Evolutionary conservation across 1,140 invertebrate genomes (phyloP), one percentile per base, ranked within the genome.

Genomic region (Listronotus oregonensis): DNA sequence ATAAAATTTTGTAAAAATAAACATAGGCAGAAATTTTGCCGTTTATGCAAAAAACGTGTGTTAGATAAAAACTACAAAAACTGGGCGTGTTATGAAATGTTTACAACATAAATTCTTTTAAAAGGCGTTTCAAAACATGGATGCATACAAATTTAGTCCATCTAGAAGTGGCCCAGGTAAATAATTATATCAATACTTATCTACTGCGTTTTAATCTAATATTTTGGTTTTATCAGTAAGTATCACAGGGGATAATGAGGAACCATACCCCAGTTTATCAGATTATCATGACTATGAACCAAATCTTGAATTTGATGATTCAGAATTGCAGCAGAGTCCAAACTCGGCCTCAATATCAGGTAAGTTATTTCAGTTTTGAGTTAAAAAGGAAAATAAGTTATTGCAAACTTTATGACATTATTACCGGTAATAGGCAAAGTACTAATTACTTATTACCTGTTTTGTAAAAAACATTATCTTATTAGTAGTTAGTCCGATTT

Each of bases 241-340:
- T 65, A 54, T 32, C 47, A 42, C 80, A 67, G 80, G 77, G 71
- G 88, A 89, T 75, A 82, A 81, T 65, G 93, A 95, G 69, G 92
- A 94, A 78, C 87, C 89, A 11, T 92, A 91, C 78, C 91, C 92
- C 49, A 95, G 93, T 81, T 84, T 95, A 54, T 95, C 93, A 37
- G 93, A 95, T 79, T 92, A 89, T 78, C 92, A 95, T 80, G 93
- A 95, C 82, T 93, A 95, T 80, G 94, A 97, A 78, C 94, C 94
- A 21, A 93, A 94, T 81, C 83, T 97, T 76, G 95, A 97, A 80
- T 97, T 97, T 84, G 95, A 97, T 82, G 95, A 97, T 81, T 94
- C 93, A 10, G 95, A 97, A 81, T 78, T 95, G 49, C 88, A 89
- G 74, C 84, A 85, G 73, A 79, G 82, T 57, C 75, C 82, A 12